phyloP scores from a whole-genome alignment of 1,140 invertebrate species.

The Drosophila tsacasi region DNA sequence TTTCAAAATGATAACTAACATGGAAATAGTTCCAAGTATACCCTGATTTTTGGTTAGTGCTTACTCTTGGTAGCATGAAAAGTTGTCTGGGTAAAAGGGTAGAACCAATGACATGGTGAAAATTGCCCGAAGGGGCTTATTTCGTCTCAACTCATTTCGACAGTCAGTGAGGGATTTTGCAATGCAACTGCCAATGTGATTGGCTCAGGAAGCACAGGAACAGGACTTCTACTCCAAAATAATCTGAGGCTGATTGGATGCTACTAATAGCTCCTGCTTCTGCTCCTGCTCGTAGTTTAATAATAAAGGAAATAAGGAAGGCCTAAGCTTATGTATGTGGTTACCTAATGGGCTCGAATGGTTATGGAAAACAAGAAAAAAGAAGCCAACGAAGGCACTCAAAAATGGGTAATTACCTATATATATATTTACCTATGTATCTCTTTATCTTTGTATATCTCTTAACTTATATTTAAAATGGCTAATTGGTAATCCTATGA shows the following conservation, averaged over 20 bases:
- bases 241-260: constrained; percentile 26
- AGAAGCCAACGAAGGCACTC: background rate
- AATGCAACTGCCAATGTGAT: constrained; percentile 31
- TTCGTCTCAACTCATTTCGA: constrained; percentile 15
- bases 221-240: constrained; percentile 12
- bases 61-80: background rate
- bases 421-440: no score
- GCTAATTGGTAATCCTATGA: no score
- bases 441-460: background rate
- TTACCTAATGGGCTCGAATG: constrained; percentile 16
- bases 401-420: background rate
- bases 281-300: background rate
- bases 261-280: background rate
- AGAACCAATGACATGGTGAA: background rate
- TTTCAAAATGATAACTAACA: background rate
- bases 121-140: constrained; percentile 6
- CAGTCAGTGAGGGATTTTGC: constrained; percentile 14
- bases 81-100: background rate
- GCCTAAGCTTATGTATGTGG: background rate
- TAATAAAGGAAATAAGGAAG: background rate
- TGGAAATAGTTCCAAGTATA: background rate
- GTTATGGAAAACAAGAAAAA: background rate
- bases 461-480: no score
- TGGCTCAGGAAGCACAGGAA: constrained; percentile 26
- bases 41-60: background rate